Conservation (phyloP, 2,888 invertebrate genomes). For the Caenorhabditis sp. region DNA sequence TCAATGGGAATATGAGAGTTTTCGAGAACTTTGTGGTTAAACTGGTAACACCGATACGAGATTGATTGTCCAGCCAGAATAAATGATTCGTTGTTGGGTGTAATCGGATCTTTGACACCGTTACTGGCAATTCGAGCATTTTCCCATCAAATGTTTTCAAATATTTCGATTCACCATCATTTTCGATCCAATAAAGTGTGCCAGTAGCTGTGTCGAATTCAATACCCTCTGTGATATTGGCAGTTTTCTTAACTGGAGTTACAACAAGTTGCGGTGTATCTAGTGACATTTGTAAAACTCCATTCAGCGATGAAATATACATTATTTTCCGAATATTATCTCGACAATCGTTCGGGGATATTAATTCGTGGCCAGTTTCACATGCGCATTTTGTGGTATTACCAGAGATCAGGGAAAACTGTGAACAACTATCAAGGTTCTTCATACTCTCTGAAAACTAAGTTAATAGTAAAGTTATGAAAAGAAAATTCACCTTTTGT, state of each 20-base stretch:
- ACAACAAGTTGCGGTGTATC: background rate
- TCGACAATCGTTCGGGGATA: background rate
- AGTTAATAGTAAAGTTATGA: background rate
- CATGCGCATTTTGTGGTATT: background rate
- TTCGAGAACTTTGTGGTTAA: slow-evolving; percentile 1
- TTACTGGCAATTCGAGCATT: background rate
- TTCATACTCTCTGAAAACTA: background rate
- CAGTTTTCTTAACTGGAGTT: background rate
- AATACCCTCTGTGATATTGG: background rate
- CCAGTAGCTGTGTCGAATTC: background rate
- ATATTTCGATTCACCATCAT: background rate
- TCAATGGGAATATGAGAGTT: background rate
- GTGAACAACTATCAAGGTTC: background rate
- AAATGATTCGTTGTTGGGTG: background rate
- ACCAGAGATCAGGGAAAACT: background rate
- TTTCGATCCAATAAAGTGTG: slow-evolving; percentile 3
- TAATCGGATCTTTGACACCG: background rate
- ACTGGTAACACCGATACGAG: slow-evolving; percentile 8
- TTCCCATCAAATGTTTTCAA: background rate
- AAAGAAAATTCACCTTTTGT: background rate
- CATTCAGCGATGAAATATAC: slow-evolving; percentile 4
- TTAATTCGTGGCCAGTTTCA: background rate
- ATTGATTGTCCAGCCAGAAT: slow-evolving; percentile 3
- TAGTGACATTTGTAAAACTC: background rate
- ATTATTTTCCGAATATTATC: background rate